A percentile compares a stretch with the other conserved stretches of the same genome.
Conservation (phyloP, 2,113 vertebrate species). For the Centropus unirufus region DNA sequence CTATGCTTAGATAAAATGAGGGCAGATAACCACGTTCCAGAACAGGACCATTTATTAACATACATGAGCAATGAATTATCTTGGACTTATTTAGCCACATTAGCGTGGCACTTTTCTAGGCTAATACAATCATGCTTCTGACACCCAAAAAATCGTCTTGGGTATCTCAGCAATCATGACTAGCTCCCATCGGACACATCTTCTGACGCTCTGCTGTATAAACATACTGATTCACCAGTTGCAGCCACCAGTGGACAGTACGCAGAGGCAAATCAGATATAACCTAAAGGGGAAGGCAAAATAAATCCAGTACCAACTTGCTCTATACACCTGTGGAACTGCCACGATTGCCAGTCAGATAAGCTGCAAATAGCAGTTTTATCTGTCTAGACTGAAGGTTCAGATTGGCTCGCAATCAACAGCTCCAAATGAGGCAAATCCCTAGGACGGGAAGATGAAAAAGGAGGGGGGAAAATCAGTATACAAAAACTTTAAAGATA, state of each 20-base stretch:
- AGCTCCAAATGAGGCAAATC: constrained; percentile 8
- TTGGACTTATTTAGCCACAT: neutral
- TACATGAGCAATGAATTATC: neutral
- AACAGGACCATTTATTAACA: neutral
- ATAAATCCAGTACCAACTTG: constrained; percentile 38
- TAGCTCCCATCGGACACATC: neutral
- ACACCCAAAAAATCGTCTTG: neutral
- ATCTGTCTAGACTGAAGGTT: constrained; percentile 62
- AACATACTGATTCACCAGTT: constrained; percentile 7
- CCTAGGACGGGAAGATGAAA: neutral
- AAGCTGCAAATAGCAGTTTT: constrained; percentile 44
- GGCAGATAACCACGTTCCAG: neutral
- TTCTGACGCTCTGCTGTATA: neutral
- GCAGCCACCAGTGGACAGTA: neutral
- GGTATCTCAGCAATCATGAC: neutral
- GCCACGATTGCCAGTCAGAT: constrained; percentile 7
- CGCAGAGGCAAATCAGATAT: neutral
- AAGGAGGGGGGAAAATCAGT: neutral
- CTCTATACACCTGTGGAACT: constrained; percentile 42
- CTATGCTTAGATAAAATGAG: neutral
- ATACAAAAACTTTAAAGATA: neutral
- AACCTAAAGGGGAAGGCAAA: neutral
- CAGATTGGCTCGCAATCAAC: constrained; percentile 29
- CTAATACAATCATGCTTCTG: neutral
- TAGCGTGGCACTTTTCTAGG: neutral